A percentile compares a stretch with the other conserved stretches of the same genome.
These are phyloP conservation scores for Panonychus citri DNA, from an alignment of 1,140 invertebrate species.

Conservation along the genomic window DNA sequence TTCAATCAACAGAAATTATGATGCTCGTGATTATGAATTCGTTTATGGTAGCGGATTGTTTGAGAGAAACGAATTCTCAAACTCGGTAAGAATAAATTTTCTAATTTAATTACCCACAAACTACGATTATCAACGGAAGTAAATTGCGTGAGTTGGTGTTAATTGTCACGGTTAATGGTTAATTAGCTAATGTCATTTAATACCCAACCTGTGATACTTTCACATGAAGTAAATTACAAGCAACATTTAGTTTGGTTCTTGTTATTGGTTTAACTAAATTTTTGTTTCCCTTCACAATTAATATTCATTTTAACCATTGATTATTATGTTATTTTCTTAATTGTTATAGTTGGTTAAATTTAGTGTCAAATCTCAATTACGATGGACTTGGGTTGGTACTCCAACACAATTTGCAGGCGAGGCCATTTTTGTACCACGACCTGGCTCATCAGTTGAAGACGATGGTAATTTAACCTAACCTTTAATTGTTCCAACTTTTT, in stretches of 20 bases:
- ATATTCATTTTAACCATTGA: too few relatives aligned
- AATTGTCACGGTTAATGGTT: too few relatives aligned
- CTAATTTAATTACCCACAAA: not conserved
- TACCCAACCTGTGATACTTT: too few relatives aligned
- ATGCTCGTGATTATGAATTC: slow-evolving; percentile 21
- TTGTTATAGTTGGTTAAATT: not conserved
- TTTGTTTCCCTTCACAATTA: too few relatives aligned
- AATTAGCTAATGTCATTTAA: too few relatives aligned
- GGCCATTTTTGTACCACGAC: slow-evolving; percentile 17
- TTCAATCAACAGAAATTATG: slow-evolving; percentile 19
- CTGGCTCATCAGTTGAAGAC: slow-evolving; percentile 19
- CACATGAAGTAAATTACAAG: too few relatives aligned
- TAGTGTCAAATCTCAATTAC: slow-evolving; percentile 10
- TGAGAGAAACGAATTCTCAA: slow-evolving; percentile 17
- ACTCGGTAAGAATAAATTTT: slow-evolving; percentile 15
- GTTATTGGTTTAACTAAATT: too few relatives aligned
- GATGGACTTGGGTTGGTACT: slow-evolving; percentile 17
- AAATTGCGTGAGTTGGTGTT: not conserved
- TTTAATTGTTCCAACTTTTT: not conserved
- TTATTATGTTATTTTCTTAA: too few relatives aligned
- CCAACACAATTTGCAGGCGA: not conserved
- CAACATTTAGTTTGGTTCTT: too few relatives aligned
- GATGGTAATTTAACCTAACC: slow-evolving; percentile 15
- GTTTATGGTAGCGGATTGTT: slow-evolving; percentile 22
- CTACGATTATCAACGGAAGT: too few relatives aligned